Evolutionary conservation across 2,797 vertebrate species (phyloP).

Genomic region (Muraenolepis orangiensis): DNA sequence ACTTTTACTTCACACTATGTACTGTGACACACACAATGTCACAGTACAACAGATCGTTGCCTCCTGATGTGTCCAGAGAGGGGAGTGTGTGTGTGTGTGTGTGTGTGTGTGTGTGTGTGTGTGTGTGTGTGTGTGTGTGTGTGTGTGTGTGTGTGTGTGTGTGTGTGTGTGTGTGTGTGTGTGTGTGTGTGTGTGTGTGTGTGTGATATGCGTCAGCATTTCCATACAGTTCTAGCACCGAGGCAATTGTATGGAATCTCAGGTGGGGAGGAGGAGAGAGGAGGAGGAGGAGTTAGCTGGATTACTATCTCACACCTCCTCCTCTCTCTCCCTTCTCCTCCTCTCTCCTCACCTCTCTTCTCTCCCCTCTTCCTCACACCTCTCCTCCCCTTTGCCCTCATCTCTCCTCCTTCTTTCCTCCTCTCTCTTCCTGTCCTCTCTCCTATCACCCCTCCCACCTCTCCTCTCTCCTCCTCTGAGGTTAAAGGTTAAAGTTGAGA

Average conservation of each 20-base stretch:
- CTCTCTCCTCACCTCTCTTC: no score
- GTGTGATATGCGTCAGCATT: not conserved
- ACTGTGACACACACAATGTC: no score
- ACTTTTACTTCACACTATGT: no score
- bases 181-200: not conserved
- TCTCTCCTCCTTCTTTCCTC: not conserved
- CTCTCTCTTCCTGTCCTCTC: not conserved
- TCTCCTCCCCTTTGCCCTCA: not conserved
- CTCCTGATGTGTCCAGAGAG: no score
- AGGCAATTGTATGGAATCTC: not conserved
- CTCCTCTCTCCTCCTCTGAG: not conserved
- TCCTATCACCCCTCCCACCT: not conserved
- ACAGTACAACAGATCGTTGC: no score
- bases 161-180: constrained; percentile 1
- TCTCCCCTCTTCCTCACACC: not conserved
- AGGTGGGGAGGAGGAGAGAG: not conserved
- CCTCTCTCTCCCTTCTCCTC: no score
- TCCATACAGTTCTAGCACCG: not conserved
- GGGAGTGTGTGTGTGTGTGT: not conserved
- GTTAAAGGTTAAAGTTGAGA: not conserved
- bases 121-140: not conserved
- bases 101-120: not conserved
- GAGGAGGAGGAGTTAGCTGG: not conserved
- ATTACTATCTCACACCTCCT: not conserved
- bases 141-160: not conserved